Percentiles rank a stretch among this genome's conserved stretches.
These are phyloP conservation scores for Bubo scandiacus DNA, from an alignment of 2,113 vertebrate genomes.

Conservation along the genomic window DNA sequence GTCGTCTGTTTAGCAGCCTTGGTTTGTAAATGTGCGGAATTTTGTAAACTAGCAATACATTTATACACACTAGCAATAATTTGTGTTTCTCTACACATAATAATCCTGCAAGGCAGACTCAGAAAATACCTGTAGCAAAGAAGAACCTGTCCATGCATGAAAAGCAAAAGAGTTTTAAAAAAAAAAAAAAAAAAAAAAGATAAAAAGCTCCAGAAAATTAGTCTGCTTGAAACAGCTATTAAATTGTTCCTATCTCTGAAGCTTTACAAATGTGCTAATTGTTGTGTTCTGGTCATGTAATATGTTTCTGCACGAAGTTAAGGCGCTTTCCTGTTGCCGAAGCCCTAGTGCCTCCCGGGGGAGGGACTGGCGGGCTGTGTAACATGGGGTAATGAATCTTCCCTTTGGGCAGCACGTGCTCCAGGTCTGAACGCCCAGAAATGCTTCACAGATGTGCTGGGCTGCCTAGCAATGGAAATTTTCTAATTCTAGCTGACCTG, in stretches of 20 bases:
- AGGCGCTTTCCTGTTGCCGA: background rate
- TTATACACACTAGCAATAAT: background rate
- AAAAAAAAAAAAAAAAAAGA: conserved; percentile 33
- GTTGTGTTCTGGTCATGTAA: conserved; percentile 63
- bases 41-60: background rate
- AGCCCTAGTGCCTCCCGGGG: background rate
- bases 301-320: conserved; percentile 45
- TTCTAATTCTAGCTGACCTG: conserved; percentile 68
- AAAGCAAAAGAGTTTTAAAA: conserved; percentile 43
- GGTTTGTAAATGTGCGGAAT: background rate
- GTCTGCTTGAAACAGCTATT: conserved; percentile 70
- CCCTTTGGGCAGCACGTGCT: conserved; percentile 62
- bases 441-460: conserved; percentile 53
- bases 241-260: conserved; percentile 69
- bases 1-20: background rate
- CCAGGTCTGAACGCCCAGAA: conserved; percentile 66
- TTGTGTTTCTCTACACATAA: conserved; percentile 14
- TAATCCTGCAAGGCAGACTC: conserved; percentile 54
- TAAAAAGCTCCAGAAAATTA: conserved; percentile 69
- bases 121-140: conserved; percentile 66
- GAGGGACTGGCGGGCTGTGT: conserved; percentile 12
- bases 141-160: conserved; percentile 68
- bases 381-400: conserved; percentile 56
- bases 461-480: conserved; percentile 73
- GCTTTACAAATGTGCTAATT: conserved; percentile 75